Conservation (phyloP, 2,113 vertebrate genomes). For the Phalacrocorax aristotelis region DNA sequence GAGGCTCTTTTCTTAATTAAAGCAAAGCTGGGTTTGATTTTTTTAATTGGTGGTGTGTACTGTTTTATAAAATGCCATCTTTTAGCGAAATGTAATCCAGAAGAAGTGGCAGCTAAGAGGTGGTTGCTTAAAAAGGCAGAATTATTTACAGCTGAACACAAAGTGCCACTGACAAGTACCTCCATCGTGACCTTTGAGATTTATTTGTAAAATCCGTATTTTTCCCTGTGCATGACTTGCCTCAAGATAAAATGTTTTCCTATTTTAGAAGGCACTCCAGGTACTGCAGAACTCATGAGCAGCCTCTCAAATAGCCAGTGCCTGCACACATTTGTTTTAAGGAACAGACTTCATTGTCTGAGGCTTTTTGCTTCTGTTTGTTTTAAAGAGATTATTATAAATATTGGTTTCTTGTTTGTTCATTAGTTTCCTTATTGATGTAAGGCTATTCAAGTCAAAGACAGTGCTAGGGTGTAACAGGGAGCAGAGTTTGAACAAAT, state of each 20-base stretch:
- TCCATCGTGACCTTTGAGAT: background rate
- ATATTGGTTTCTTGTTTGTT: background rate
- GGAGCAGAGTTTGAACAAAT: background rate
- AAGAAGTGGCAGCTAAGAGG: background rate
- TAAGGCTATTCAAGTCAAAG: background rate
- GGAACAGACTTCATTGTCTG: background rate
- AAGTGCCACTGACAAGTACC: background rate
- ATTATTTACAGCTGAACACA: slow-evolving; percentile 1
- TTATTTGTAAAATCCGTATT: background rate
- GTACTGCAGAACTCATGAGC: background rate
- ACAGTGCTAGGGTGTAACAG: background rate
- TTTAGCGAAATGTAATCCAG: background rate
- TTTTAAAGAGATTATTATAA: slow-evolving; percentile 10
- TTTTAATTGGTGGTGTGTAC: background rate
- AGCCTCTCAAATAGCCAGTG: background rate
- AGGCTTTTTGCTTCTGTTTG: background rate
- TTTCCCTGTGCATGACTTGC: background rate
- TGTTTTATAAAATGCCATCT: background rate
- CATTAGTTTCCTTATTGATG: background rate
- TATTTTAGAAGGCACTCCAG: background rate
- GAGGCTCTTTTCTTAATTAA: background rate
- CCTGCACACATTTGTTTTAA: background rate
- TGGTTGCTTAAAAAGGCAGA: slow-evolving; percentile 7
- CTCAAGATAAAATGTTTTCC: background rate
- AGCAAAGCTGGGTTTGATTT: background rate